Conservation (phyloP, 2,888 invertebrate species). For the Ptilodon capucinus region DNA sequence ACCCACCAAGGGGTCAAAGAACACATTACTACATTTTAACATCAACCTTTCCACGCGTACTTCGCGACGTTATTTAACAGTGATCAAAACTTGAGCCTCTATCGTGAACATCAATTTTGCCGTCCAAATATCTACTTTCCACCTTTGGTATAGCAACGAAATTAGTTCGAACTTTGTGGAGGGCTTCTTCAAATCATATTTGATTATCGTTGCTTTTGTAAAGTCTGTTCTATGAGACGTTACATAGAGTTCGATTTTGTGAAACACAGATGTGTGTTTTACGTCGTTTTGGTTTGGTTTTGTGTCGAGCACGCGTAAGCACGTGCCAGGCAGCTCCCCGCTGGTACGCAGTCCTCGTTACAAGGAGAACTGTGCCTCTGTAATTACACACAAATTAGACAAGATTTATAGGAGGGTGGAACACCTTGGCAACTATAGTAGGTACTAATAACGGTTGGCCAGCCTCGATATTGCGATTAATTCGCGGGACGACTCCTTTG, state of each 20-base stretch:
- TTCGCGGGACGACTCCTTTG: slow-evolving; percentile 57
- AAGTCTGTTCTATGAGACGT: slow-evolving; percentile 13
- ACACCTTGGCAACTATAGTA: slow-evolving; percentile 81
- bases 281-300: slow-evolving; percentile 28
- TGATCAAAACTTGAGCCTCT: slow-evolving; percentile 59
- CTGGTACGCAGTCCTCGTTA: slow-evolving; percentile 80
- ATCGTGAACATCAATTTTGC: slow-evolving; percentile 39
- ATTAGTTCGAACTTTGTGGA: slow-evolving; percentile 43
- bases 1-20: slow-evolving; percentile 72
- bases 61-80: slow-evolving; percentile 60
- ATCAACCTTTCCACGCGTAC: slow-evolving; percentile 68
- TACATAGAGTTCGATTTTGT: slow-evolving; percentile 24
- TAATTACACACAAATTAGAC: slow-evolving; percentile 83
- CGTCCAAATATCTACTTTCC: slow-evolving; percentile 55
- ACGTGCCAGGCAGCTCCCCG: slow-evolving; percentile 76
- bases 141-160: slow-evolving; percentile 49
- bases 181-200: slow-evolving; percentile 49
- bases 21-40: slow-evolving; percentile 72
- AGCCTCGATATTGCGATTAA: slow-evolving; percentile 77
- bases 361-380: slow-evolving; percentile 76
- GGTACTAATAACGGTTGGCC: slow-evolving; percentile 80
- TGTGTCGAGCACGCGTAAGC: slow-evolving; percentile 68
- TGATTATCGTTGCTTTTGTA: slow-evolving; percentile 14
- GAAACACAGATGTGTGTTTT: slow-evolving; percentile 29
- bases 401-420: slow-evolving; percentile 82